Evolutionary conservation across 2,888 invertebrate genomes (phyloP).

Genomic region (Dilophus febrilis): DNA sequence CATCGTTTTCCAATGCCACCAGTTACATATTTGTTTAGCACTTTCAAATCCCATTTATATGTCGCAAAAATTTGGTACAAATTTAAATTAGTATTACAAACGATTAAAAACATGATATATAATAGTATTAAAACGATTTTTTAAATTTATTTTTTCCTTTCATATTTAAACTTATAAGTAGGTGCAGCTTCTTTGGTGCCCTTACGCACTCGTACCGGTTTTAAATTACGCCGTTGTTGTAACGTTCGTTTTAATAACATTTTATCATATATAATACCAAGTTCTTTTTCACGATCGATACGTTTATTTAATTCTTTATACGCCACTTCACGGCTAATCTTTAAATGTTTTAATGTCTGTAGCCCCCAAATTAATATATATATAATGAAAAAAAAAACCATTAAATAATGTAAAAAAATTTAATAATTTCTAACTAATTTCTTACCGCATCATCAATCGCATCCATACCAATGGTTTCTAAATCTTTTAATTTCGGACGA

Average conservation of each 20-base stretch:
- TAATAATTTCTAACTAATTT: neutral
- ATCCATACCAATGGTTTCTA: slow-evolving; percentile 39
- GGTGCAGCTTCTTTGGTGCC: slow-evolving; percentile 53
- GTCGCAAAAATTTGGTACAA: no score
- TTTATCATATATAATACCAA: slow-evolving; percentile 60
- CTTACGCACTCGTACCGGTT: slow-evolving; percentile 43
- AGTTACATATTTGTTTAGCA: no score
- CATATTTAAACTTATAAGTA: slow-evolving; percentile 63
- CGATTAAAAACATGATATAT: no score
- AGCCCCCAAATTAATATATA: slow-evolving; percentile 5
- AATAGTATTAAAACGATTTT: no score
- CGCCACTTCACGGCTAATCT: slow-evolving; percentile 40
- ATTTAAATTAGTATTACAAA: no score
- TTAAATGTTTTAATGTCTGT: slow-evolving; percentile 27
- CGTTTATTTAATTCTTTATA: slow-evolving; percentile 62
- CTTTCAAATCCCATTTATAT: no score
- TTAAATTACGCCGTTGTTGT: slow-evolving; percentile 42
- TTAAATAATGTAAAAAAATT: neutral
- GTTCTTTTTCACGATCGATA: slow-evolving; percentile 56
- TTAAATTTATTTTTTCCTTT: slow-evolving; percentile 54
- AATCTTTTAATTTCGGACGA: slow-evolving; percentile 41
- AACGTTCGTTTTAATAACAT: slow-evolving; percentile 53
- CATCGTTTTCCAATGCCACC: no score
- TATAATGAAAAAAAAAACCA: slow-evolving; percentile 2
- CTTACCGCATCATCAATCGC: slow-evolving; percentile 37